Conservation (phyloP, 2,113 vertebrate species). For the Hippocampus barbouri region DNA sequence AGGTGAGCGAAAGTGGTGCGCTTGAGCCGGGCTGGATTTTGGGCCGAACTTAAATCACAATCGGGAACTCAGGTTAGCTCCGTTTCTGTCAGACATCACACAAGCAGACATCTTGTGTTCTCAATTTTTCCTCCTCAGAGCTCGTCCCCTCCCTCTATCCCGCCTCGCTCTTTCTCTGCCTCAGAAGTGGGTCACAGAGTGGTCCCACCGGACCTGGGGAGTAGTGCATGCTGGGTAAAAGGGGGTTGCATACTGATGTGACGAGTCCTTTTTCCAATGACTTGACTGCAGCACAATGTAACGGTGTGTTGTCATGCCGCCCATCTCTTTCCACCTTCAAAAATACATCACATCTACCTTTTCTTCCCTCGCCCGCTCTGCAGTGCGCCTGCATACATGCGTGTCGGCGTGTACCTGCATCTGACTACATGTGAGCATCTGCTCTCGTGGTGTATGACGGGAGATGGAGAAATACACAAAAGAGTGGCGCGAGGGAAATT, state of each 20-base stretch:
- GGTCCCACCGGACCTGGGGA: conserved; percentile 75
- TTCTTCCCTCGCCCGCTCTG: conserved; percentile 16
- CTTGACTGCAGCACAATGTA: conserved; percentile 64
- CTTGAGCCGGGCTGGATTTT: conserved; percentile 34
- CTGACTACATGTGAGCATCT: conserved; percentile 29
- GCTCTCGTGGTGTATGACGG: conserved; percentile 33
- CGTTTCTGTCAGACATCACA: conserved; percentile 69
- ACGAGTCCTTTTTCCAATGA: conserved; percentile 68
- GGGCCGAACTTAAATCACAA: conserved; percentile 60
- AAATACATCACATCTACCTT: neutral
- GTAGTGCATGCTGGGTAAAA: conserved; percentile 73
- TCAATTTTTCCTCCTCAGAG: conserved; percentile 60
- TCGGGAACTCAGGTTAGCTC: conserved; percentile 69
- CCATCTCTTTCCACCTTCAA: neutral
- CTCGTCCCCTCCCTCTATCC: conserved; percentile 59
- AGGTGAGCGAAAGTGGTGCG: conserved; percentile 21
- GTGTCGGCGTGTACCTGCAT: conserved; percentile 40
- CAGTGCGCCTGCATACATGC: conserved; percentile 9
- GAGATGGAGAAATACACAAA: conserved; percentile 43
- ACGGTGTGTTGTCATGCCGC: conserved; percentile 28
- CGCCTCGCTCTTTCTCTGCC: conserved; percentile 55
- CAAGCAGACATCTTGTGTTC: conserved; percentile 70
- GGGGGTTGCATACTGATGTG: conserved; percentile 72
- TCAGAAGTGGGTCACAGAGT: conserved; percentile 78
- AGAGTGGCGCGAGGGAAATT: conserved; percentile 23